Base-by-base conservation (phyloP, 2,888 invertebrate species). In the Furcula furcula region DNA sequence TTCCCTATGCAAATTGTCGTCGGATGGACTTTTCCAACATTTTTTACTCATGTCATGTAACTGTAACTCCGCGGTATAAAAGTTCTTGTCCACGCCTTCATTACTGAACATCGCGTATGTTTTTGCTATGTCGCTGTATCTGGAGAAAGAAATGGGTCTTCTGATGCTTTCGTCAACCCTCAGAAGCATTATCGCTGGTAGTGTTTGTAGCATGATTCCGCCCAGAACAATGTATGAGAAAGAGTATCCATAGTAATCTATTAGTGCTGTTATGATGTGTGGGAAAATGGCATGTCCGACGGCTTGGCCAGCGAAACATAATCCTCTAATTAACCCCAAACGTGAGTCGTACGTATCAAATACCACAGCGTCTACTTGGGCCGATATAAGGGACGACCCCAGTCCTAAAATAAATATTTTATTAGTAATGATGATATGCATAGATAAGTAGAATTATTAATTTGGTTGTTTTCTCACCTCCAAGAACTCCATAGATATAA, bases 1-100 rank as follows among this genome's bases (percentile, higher is more conserved):
- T 36, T 78, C 73, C 21, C 65, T 51, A 27, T 80, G 72, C 29
- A 78, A 52, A 49, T 76, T 81, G 30, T 85, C 79, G 33, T 86
- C 86, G n/a, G 86, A 78, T 6, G 88, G 89, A 65, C 80, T 88
- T 53, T 83, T 77, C 89, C 89, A 89, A 54, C 73, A 77, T 66
- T 87, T 87, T 48, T 73, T 79, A 36, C 77, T 73, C 57, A 88
- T 55, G 41, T 84, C 81, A 21, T 83, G 72, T 33, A 89, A 55
- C 60, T 80, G 88, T 35, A 89, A 44, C 57, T 87, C 86, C 16
- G 75, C 73, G n/a, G 70, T 63, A 36, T 72, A 77, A 36, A 65
- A 65, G 40, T 69, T 75, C 11, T 48, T 57, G 9, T 64, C 61
- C 31, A 71, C 50, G 0, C 65, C 65, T 40, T 76, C 79, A 34